These are phyloP conservation scores for Delia radicum DNA, from an alignment of 1,140 invertebrate species.

Conservation along the genomic window DNA sequence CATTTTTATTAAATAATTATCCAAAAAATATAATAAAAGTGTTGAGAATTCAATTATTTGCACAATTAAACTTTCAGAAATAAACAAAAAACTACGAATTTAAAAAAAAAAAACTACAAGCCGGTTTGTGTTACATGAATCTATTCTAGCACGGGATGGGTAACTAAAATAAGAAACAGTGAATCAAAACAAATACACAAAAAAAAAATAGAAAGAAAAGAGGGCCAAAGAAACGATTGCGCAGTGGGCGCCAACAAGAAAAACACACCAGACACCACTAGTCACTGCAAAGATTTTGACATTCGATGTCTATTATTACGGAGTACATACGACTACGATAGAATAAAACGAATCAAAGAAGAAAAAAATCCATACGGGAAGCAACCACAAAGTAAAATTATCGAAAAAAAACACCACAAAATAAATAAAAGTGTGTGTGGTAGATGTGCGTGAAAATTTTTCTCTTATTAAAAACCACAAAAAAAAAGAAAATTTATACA, in stretches of 20 bases:
- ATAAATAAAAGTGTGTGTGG: not conserved
- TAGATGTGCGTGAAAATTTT: not conserved
- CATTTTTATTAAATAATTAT: no score
- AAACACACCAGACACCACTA: slow-evolving; percentile 2
- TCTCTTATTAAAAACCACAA: not conserved
- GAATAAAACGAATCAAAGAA: slow-evolving; percentile 5
- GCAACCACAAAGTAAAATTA: slow-evolving; percentile 11
- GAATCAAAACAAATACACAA: not conserved
- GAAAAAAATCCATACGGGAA: slow-evolving; percentile 1
- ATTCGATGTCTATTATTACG: not conserved
- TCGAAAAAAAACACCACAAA: not conserved
- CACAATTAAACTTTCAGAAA: no score
- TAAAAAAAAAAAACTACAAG: not conserved
- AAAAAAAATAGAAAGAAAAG: not conserved
- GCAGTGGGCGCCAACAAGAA: slow-evolving; percentile 3
- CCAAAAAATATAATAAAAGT: no score
- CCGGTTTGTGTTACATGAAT: not conserved
- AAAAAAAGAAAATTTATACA: slow-evolving; percentile 5
- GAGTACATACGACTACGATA: not conserved
- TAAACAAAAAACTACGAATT: no score
- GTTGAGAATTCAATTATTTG: no score
- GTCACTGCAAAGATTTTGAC: slow-evolving; percentile 12
- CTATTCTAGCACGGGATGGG: not conserved
- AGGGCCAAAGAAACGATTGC: not conserved
- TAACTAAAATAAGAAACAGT: not conserved